A percentile compares a stretch with the other conserved stretches of the same genome.
These are phyloP conservation scores for Pseudonaja textilis DNA, from an alignment of 2,113 vertebrate species.

Conservation along the genomic window DNA sequence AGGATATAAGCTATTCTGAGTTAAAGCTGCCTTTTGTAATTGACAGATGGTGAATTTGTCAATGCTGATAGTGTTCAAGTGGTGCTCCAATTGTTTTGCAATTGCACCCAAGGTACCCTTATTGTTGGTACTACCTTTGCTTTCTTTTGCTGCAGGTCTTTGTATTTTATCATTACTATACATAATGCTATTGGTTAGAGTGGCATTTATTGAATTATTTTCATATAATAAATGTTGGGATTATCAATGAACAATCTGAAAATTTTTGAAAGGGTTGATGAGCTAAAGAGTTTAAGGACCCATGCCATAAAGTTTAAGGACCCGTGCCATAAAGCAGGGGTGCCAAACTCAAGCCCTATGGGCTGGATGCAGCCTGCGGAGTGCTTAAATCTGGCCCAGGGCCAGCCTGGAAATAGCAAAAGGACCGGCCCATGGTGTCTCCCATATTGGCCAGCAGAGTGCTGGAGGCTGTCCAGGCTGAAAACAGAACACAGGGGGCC, in stretches of 20 bases:
- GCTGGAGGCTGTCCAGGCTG: no score
- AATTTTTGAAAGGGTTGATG: background rate
- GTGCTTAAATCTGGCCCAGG: no score
- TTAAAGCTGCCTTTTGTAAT: background rate
- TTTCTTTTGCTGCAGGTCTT: background rate
- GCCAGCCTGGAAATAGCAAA: no score
- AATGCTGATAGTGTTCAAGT: background rate
- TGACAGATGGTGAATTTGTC: background rate
- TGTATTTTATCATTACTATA: background rate
- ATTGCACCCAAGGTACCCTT: background rate
- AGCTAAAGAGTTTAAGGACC: background rate
- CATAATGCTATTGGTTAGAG: background rate
- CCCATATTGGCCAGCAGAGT: no score
- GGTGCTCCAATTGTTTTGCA: background rate
- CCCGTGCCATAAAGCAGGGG: background rate
- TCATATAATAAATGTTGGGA: background rate
- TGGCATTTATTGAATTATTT: background rate
- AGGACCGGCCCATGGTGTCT: no score
- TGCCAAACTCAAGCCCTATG: no score
- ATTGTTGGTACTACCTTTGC: background rate
- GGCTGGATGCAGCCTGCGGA: no score
- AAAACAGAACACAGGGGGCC: no score
- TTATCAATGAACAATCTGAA: background rate
- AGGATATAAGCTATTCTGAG: background rate
- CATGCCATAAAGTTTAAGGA: background rate